These are phyloP conservation scores for Alectoris magna DNA, from an alignment of 2,797 vertebrate genomes.

Conservation along the genomic window DNA sequence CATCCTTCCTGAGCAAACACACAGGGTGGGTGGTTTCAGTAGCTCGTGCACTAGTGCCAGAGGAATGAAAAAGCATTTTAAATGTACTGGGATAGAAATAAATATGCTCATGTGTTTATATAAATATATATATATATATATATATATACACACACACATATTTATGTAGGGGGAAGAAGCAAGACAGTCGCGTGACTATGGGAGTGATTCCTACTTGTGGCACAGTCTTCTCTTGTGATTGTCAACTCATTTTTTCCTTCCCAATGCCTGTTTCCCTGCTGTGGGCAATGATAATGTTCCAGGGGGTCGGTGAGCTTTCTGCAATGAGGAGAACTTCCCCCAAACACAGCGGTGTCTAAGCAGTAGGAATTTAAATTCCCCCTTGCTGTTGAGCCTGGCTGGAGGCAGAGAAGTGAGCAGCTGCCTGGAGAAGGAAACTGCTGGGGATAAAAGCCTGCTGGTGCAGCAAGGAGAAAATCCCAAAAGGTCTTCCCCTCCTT, in stretches of 20 bases:
- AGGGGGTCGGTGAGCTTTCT: background rate
- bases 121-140: background rate
- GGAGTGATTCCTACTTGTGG: background rate
- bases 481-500: background rate
- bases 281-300: background rate
- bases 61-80: background rate
- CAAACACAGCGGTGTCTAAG: background rate
- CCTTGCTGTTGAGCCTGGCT: background rate
- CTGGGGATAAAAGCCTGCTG: background rate
- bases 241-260: background rate
- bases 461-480: background rate
- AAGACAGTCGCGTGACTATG: background rate
- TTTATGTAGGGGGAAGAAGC: background rate
- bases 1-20: background rate
- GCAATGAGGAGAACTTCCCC: background rate
- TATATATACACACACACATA: background rate
- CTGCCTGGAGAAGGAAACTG: constrained; percentile 10
- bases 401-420: background rate
- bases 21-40: background rate
- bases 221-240: accelerated
- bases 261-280: background rate
- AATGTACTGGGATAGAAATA: background rate
- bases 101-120: background rate
- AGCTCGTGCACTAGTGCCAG: background rate
- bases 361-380: background rate